Conservation (phyloP, 2,888 invertebrate species). For the Drosophila macrospina region DNA sequence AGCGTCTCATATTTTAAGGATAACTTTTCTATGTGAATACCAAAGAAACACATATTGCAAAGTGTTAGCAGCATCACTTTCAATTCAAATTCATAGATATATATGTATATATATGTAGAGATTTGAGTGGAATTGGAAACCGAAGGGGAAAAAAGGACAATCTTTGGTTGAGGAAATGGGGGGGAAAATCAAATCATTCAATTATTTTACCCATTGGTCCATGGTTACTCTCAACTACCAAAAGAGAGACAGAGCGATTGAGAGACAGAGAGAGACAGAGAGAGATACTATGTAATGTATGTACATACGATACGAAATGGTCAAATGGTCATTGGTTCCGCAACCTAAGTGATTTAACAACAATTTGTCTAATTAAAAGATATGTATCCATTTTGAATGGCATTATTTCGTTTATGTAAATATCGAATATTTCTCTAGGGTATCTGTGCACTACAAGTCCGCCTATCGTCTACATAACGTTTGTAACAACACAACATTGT, state of each 20-base stretch:
- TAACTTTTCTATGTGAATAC: conserved; percentile 32
- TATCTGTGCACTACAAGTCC: conserved; percentile 35
- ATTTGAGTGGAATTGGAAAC: neutral
- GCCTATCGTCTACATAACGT: conserved; percentile 13
- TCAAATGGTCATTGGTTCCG: conserved; percentile 70
- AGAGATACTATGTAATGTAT: conserved; percentile 42
- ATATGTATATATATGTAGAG: too few species aligned
- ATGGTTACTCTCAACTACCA: conserved; percentile 33
- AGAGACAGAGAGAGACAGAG: too few species aligned
- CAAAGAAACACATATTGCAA: conserved; percentile 18
- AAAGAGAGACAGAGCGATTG: neutral
- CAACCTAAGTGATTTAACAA: conserved; percentile 65
- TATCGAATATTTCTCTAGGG: conserved; percentile 37
- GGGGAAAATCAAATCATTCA: conserved; percentile 24
- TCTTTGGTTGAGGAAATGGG: too few species aligned
- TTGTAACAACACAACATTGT: too few species aligned
- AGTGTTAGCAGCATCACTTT: neutral
- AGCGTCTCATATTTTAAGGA: conserved; percentile 29
- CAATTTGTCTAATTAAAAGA: conserved; percentile 55
- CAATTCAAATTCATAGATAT: neutral
- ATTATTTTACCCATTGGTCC: conserved; percentile 65
- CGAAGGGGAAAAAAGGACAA: too few species aligned
- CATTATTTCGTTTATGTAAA: conserved; percentile 48
- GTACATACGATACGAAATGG: conserved; percentile 36
- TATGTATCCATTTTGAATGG: conserved; percentile 76